Conservation (phyloP, 2,888 invertebrate species). For the Synanthedon andrenaeformis region DNA sequence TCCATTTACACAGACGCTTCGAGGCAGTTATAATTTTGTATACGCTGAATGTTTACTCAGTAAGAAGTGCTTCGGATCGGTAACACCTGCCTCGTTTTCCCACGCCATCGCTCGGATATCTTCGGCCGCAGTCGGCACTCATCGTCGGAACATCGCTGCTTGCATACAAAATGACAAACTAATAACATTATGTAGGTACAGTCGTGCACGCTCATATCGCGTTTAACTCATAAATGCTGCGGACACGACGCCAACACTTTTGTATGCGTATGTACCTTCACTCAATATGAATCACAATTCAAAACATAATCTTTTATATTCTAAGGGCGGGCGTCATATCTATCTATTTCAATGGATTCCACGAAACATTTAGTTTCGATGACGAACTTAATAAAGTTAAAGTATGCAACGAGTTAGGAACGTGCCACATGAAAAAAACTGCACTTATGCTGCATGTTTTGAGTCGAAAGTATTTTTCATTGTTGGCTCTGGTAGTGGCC, state of each 20-base stretch:
- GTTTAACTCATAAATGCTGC: conserved; percentile 36
- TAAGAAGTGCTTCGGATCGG: conserved; percentile 65
- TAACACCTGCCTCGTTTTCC: conserved; percentile 69
- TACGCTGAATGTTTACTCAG: conserved; percentile 68
- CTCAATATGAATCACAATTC: too few relatives aligned
- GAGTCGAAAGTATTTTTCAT: too few relatives aligned
- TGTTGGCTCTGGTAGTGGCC: too few relatives aligned
- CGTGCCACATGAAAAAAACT: too few relatives aligned
- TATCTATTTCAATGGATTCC: too few relatives aligned
- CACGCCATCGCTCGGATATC: conserved; percentile 52
- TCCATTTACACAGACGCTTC: conserved; percentile 67
- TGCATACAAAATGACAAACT: conserved; percentile 27
- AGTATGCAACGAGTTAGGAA: too few relatives aligned
- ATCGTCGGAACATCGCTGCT: conserved; percentile 36
- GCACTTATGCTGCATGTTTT: too few relatives aligned
- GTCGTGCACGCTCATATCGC: conserved; percentile 18
- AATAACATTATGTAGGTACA: conserved; percentile 13
- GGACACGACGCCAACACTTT: conserved; percentile 28
- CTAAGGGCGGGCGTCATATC: too few relatives aligned
- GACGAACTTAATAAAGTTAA: too few relatives aligned
- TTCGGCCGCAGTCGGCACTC: conserved; percentile 32
- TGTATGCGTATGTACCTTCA: conserved; percentile 14
- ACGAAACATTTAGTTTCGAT: too few relatives aligned
- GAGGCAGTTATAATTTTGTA: conserved; percentile 69
- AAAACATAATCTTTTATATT: too few relatives aligned